Evolutionary conservation across 2,797 vertebrate genomes (phyloP), one percentile per base, ranked within the genome.

Genomic region (Amazona finschi): DNA sequence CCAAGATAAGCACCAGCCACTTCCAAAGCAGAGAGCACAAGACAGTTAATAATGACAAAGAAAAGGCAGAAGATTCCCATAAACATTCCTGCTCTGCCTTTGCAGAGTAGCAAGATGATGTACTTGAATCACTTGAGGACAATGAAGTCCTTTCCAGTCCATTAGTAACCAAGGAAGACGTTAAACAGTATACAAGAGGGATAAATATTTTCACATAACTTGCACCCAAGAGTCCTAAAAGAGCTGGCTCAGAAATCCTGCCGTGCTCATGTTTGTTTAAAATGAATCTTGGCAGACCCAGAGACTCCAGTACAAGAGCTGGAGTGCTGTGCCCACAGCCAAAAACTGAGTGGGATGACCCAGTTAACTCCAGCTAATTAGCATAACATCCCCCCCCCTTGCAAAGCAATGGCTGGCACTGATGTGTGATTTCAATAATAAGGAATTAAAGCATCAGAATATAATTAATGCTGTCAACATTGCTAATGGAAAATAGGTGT

Each of bases 131-230:
- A 91, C 93, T 93, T 89, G 89, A 95, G 94, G 93, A 96, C 94
- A 87, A 89, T 69, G 91, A 95, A 96, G 82, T 83, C 82, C 87
- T 89, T 95, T 87, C 87, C 94, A 95, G 94, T 93, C 95, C 94
- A 96, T 96, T 96, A 96, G 96, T 94, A 96, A 94, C 96, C 93
- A 95, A 95, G 96, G 93, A 96, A 95, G 95, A 95, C 5, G 6
- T 92, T 95, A 95, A 95, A 96, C 95, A 95, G 89, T 93, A 95
- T 93, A 91, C 75, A 96, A 94, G 43, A 91, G 67, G 73, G 88
- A 96, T 96, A 96, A 96, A 96, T 95, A 96, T 96, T 96, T 95
- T 93, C 94, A 93, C 90, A 95, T 94, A 95, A 89, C 93, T 95
- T 95, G 86, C 95, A 95, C 96, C 95, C 94, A 93, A 92, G 91